phyloP scores from a whole-genome alignment of 92 coral and sea anemone genomes.

The Pocillopora meandrina region DNA sequence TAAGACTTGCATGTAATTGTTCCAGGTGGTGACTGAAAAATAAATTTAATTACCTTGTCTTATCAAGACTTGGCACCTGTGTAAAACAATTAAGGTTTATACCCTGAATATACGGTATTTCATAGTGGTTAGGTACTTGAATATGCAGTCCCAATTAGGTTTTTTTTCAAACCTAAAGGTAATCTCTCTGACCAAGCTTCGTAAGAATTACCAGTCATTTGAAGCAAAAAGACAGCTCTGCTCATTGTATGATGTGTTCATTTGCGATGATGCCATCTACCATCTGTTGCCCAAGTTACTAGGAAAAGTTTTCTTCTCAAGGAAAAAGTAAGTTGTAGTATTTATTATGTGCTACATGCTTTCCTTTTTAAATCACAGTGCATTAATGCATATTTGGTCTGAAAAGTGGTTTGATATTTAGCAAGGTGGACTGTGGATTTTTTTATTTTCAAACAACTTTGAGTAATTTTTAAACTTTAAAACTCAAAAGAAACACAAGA shows the following conservation, averaged over 20 bases:
- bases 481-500: too few relatives aligned
- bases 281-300: conserved; percentile 84
- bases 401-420: too few relatives aligned
- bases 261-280: conserved; percentile 91
- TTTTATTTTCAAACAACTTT: too few relatives aligned
- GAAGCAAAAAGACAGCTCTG: conserved; percentile 90
- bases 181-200: conserved; percentile 72
- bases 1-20: too few relatives aligned
- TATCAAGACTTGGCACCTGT: too few relatives aligned
- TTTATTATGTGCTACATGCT: background rate
- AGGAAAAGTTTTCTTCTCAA: conserved; percentile 88
- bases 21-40: too few relatives aligned
- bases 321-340: conserved; percentile 76
- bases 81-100: too few relatives aligned
- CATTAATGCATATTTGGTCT: background rate
- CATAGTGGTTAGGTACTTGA: too few relatives aligned
- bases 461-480: too few relatives aligned
- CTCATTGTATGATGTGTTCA: conserved; percentile 79
- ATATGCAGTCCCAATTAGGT: background rate
- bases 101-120: too few relatives aligned
- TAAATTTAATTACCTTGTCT: too few relatives aligned
- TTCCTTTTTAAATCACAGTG: background rate
- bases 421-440: too few relatives aligned
- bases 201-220: conserved; percentile 80
- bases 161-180: conserved; percentile 57